Evolutionary conservation across 1,140 invertebrate genomes (phyloP), one percentile per base, ranked within the genome.

Genomic region (Rhagoletis zephyria): DNA sequence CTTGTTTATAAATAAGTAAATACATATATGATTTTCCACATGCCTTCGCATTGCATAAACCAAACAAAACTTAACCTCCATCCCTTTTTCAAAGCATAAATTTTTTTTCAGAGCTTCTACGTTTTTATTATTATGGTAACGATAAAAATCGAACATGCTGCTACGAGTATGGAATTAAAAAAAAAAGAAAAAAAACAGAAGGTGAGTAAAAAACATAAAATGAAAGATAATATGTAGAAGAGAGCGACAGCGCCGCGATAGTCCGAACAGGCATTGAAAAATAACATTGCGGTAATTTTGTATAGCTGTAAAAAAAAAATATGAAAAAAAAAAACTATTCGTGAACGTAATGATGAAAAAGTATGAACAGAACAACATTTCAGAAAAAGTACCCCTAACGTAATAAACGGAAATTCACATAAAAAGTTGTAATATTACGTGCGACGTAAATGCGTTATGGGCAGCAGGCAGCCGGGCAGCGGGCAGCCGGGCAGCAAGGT

Each of bases 261-360:
- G 48, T 56, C 45, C 40, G 40, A 4, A 40, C 67, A 42, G 67
- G 42, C 74, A 56, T 56, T 81, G 48, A 81, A 81, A 81, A 81
- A 81, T 56, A 81, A 81, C 74, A 81, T 81, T 81, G 74, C 74
- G 74, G 74, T 81, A 81, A 81, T 81, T 81, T 81, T 56, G 74
- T 42, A 48, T 6, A 81, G 42, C 51, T n/a, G n/a, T 30, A 42
- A 16, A 56, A 51, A 81, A 81, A 56, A 56, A 19, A 81, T 56
- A 81, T n/a, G 19, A 56, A 19, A 42, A 59, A 19, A 7, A 14
- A 9, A n/a, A 77, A 3, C 7, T 7, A 81, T 81, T 81, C 74
- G 48, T 56, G 40, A 81, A 12, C 74, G 48, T 81, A 56, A 81
- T 81, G 74, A 81, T 59, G 56, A 81, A 81, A 67, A 81, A 81